These are phyloP conservation scores for Xiphydria camelus DNA, from an alignment of 2,888 invertebrate genomes.

Conservation along the genomic window DNA sequence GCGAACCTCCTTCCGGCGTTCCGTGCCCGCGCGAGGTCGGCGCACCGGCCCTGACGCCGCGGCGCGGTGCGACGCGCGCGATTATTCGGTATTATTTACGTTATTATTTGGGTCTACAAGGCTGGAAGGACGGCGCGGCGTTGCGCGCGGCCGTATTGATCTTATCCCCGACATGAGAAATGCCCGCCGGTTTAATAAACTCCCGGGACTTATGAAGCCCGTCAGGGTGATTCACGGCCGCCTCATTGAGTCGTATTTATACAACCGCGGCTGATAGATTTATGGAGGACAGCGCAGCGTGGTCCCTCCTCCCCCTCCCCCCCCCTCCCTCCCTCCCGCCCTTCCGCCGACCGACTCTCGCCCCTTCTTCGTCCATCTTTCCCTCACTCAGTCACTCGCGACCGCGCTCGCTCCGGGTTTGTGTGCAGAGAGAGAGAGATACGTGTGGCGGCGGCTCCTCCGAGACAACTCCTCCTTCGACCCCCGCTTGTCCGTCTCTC, in stretches of 20 bases:
- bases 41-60: no score
- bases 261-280: constrained; percentile 59
- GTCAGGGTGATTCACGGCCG: constrained; percentile 59
- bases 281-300: constrained; percentile 51
- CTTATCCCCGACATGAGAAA: constrained; percentile 59
- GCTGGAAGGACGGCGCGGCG: constrained; percentile 20
- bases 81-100: constrained; percentile 50
- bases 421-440: no score
- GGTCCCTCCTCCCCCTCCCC: constrained; percentile 19
- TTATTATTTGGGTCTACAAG: constrained; percentile 43
- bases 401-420: no score
- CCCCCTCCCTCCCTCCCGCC: constrained; percentile 29
- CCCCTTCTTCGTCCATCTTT: background rate
- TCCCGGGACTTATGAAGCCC: constrained; percentile 59
- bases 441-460: no score
- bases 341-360: constrained; percentile 4
- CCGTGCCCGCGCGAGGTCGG: background rate
- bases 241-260: constrained; percentile 59
- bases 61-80: no score
- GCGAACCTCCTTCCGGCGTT: constrained; percentile 16
- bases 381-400: no score
- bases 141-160: constrained; percentile 57
- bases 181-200: constrained; percentile 59
- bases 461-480: background rate
- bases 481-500: constrained; percentile 12